Evolutionary conservation across 2,797 vertebrate genomes (phyloP).

Genomic region (Eupleurogrammus muticus): DNA sequence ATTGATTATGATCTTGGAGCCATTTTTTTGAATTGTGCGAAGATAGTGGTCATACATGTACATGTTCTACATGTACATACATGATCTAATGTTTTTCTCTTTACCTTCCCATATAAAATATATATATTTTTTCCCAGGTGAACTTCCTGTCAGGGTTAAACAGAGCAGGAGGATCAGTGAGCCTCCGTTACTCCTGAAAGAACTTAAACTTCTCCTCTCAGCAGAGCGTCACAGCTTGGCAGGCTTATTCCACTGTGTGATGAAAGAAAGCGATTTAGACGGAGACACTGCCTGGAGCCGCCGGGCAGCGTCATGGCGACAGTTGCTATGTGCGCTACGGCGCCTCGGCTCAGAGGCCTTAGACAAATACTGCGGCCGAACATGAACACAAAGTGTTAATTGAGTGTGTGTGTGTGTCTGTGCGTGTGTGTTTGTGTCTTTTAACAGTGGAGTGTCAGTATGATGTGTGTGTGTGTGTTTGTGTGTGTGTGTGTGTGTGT

Average conservation of each 20-base stretch:
- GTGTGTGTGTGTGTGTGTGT: not conserved
- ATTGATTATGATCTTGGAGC: too few species aligned
- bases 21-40: too few species aligned
- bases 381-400: slow-evolving; percentile 58
- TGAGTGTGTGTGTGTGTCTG: slow-evolving; percentile 11
- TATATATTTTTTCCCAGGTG: not conserved
- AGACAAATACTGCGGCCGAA: slow-evolving; percentile 55
- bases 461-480: not conserved
- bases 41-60: too few species aligned
- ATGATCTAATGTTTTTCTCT: not conserved
- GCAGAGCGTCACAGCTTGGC: not conserved
- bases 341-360: slow-evolving; percentile 22
- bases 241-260: not conserved
- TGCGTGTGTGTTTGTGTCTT: slow-evolving; percentile 3
- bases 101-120: not conserved
- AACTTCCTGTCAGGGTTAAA: not conserved
- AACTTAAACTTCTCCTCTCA: slow-evolving; percentile 1
- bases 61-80: too few species aligned
- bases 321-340: slow-evolving; percentile 34
- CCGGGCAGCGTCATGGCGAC: slow-evolving; percentile 35
- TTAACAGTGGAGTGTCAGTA: not conserved
- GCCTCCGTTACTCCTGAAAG: not conserved
- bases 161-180: not conserved
- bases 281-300: slow-evolving; percentile 11
- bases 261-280: slow-evolving; percentile 23